Evolutionary conservation across 2,797 vertebrate genomes (phyloP).

Genomic region (Malacoctenus gilli): DNA sequence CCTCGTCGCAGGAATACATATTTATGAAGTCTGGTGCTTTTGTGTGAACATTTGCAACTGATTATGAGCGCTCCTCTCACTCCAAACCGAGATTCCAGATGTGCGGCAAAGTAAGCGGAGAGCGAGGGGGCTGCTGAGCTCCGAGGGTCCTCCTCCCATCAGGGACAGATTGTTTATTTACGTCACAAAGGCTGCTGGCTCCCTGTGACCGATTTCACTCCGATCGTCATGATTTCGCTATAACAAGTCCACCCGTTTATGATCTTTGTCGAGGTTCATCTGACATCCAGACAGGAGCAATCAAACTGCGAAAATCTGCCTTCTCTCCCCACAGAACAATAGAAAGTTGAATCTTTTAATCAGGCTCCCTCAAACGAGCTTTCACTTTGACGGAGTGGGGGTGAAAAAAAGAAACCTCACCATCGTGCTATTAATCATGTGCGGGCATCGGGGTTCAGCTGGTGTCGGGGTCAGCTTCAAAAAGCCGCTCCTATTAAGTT

Average conservation of each 20-base stretch:
- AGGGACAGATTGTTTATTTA: constrained; percentile 69
- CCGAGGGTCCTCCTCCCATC: constrained; percentile 14
- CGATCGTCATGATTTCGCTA: constrained; percentile 52
- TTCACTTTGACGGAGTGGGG: constrained; percentile 34
- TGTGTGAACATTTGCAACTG: constrained; percentile 73
- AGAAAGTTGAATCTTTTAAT: constrained; percentile 77
- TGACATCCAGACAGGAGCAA: constrained; percentile 32
- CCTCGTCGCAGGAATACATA: constrained; percentile 65
- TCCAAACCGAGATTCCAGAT: constrained; percentile 73
- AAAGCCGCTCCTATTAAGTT: constrained; percentile 79
- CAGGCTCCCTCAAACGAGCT: constrained; percentile 74
- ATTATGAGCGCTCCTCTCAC: constrained; percentile 66
- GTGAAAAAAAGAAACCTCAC: constrained; percentile 51
- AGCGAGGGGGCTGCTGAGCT: constrained; percentile 40
- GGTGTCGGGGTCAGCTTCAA: constrained; percentile 80
- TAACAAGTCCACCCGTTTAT: constrained; percentile 63
- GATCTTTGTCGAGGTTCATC: constrained; percentile 38
- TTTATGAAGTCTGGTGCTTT: constrained; percentile 73
- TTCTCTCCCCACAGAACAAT: constrained; percentile 67
- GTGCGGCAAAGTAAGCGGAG: constrained; percentile 54
- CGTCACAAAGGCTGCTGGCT: constrained; percentile 47
- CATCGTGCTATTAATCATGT: constrained; percentile 79
- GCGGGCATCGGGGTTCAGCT: constrained; percentile 72
- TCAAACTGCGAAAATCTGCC: constrained; percentile 43
- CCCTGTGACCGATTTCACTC: constrained; percentile 42